Base-by-base conservation (phyloP, 2,888 invertebrate species). In the Galeruca laticollis region DNA sequence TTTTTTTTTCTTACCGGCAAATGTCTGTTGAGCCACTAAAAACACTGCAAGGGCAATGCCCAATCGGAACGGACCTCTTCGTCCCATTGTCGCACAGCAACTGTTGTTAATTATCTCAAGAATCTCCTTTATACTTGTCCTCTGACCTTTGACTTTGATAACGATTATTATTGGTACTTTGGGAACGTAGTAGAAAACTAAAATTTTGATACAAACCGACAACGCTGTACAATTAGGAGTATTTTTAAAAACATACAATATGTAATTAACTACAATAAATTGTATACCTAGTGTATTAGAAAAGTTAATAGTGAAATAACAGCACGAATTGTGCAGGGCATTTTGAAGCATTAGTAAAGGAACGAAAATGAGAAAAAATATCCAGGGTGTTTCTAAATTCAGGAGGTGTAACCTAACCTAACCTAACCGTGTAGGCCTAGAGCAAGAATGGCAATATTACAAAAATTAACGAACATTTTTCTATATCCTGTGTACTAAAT, bases 1-100 rank as follows among this genome's bases (percentile, higher is more conserved):
- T 51, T 51, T 18, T n/a, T n/a, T 35, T 65, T 18, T 51, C 66
- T 66, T 66, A 73, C 79, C 78, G 62, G 79, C 76, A 52, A 79
- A 71, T 59, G 77, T 79, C 21, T 74, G 70, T 71, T 78, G 76
- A 67, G 79, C 69, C 72, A 82, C 78, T 77, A 82, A 76, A 74
- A 82, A 77, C 68, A 82, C 73, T 66, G 78, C 79, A 72, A 83
- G 81, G 80, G 81, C 81, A 69, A 81, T 74, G 80, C 81, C 82
- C 79, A 77, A 74, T 69, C 72, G 76, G 57, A 76, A 69, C 71
- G 78, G 79, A 77, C 77, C 77, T 72, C 76, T 79, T 78, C 79
- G 76, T 77, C 78, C 80, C 82, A 82, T 82, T 75, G 77, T 74
- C 78, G 74, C 79, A 76, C 78, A 69, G 61, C 76, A 79, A 82